Conservation (phyloP, 2,797 vertebrate species). For the Hydrocynus forskahlii region DNA sequence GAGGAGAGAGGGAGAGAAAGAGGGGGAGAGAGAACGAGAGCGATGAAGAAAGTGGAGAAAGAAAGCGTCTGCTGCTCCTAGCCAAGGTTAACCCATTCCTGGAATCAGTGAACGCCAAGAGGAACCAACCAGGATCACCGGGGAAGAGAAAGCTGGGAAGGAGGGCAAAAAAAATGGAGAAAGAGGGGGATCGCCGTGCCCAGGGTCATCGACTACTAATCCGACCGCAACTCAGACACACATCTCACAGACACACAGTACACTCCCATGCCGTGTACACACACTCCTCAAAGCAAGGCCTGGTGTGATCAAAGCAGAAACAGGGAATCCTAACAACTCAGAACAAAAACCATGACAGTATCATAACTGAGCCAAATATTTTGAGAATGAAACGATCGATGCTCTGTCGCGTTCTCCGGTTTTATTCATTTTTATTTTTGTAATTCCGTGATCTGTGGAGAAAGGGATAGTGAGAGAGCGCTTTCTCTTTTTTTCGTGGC, state of each 20-base stretch:
- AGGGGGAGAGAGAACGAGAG: slow-evolving; percentile 58
- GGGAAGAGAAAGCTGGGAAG: slow-evolving; percentile 37
- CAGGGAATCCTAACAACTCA: slow-evolving; percentile 6
- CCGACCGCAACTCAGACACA: slow-evolving; percentile 49
- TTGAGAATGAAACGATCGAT: slow-evolving; percentile 58
- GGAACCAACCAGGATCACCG: slow-evolving; percentile 43
- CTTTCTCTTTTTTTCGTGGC: slow-evolving; percentile 48
- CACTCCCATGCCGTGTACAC: slow-evolving; percentile 37
- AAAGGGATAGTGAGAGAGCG: slow-evolving; percentile 39
- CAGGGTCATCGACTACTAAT: slow-evolving; percentile 53
- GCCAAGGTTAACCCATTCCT: slow-evolving; percentile 48
- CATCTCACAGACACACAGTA: slow-evolving; percentile 46
- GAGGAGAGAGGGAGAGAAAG: slow-evolving; percentile 63
- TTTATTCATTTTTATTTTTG: slow-evolving; percentile 17
- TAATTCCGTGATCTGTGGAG: slow-evolving; percentile 11
- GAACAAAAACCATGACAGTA: background rate
- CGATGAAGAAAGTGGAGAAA: slow-evolving; percentile 4
- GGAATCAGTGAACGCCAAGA: slow-evolving; percentile 26
- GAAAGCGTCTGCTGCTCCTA: slow-evolving; percentile 36
- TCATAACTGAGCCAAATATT: slow-evolving; percentile 62
- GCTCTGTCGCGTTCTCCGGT: slow-evolving; percentile 28
- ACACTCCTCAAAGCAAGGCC: slow-evolving; percentile 25
- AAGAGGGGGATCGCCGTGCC: slow-evolving; percentile 31
- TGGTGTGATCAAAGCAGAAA: slow-evolving; percentile 19
- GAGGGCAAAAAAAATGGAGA: slow-evolving; percentile 46